Evolutionary conservation across 2,888 invertebrate genomes (phyloP), one percentile per base, ranked within the genome.

Genomic region (Antheraea assamensis): DNA sequence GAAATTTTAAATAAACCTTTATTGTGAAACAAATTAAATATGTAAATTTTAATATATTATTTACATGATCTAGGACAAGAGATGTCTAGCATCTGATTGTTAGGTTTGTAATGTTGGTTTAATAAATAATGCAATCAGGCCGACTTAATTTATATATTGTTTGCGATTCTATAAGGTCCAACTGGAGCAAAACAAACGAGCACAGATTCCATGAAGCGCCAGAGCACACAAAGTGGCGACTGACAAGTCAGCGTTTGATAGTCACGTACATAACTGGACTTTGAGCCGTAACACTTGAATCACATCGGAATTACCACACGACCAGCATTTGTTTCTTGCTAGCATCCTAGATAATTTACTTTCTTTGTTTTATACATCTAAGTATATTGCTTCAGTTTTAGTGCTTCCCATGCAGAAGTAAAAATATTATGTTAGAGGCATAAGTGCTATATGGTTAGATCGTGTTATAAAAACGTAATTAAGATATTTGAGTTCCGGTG

Each of bases 241-340:
- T 71, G 71, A 42, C 72, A 17, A 71, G 75, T 81, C 80, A 78
- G 78, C 81, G 73, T 77, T 81, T 79, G 72, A 75, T 72, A 77
- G 78, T 73, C 81, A 81, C 79, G 81, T 80, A 75, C 68, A 70
- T 74, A 73, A 74, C 72, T 78, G 76, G 78, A 82, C 78, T 82
- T 82, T 80, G 75, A 70, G 74, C 74, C 24, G 47, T 70, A 47
- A 72, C 52, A 70, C n/a, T 21, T 35, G 71, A 55, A 61, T 55
- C 74, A 55, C 24, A 55, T 58, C 19, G n/a, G 68, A 35, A 68
- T 68, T 15, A 68, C 35, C 68, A 68, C 66, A 19, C 17, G 66
- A 66, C 15, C 30, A 30, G 15, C 4, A 19, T 35, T 68, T 68
- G 35, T 35, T 68, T 68, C 68, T 68, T 66, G 35, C n/a, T 35